Evolutionary conservation across 2,797 vertebrate genomes (phyloP).

Genomic region (Acridotheres tristis): DNA sequence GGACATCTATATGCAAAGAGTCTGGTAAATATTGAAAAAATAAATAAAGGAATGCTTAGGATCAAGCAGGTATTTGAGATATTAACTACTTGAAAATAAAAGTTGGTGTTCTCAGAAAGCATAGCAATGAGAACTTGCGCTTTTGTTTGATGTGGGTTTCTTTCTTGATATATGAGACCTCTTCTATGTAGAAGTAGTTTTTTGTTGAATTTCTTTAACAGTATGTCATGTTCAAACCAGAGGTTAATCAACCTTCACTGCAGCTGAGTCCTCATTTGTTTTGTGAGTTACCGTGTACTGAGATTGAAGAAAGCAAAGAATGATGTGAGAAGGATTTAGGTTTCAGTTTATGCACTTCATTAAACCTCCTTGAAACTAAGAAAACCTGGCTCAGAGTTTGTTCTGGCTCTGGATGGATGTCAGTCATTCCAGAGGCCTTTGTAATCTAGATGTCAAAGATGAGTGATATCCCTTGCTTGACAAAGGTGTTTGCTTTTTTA

Average conservation of each 20-base stretch:
- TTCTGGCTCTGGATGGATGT: not conserved
- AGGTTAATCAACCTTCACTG: not conserved
- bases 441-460: not conserved
- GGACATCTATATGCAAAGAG: not conserved
- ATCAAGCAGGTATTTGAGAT: not conserved
- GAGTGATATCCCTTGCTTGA: not conserved
- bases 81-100: not conserved
- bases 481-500: not conserved
- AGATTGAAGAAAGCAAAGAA: not conserved
- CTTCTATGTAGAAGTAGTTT: not conserved
- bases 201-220: not conserved
- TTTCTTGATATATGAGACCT: not conserved
- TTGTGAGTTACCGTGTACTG: not conserved
- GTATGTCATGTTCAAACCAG: not conserved
- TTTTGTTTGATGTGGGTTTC: not conserved
- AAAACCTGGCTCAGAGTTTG: not conserved
- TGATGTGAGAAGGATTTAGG: accelerated
- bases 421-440: not conserved
- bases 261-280: not conserved
- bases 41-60: not conserved
- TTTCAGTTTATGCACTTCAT: not conserved
- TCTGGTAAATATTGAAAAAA: not conserved
- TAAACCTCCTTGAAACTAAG: not conserved
- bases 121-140: not conserved
- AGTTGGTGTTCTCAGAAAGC: not conserved